Evolutionary conservation across 1,140 invertebrate genomes (phyloP).

Genomic region (Wasmannia auropunctata): DNA sequence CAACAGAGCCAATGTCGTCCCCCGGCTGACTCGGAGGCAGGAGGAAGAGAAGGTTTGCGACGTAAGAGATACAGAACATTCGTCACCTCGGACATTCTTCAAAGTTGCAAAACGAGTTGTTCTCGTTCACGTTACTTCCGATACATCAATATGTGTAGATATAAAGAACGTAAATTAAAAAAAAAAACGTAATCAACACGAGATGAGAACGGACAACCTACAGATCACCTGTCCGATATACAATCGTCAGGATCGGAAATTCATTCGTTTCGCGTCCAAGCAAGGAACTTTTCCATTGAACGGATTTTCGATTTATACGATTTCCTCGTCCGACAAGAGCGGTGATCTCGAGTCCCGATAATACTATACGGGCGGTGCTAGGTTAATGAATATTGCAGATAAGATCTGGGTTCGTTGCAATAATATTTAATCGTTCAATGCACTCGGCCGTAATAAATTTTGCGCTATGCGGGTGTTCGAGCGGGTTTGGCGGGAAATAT

Average conservation of each 20-base stretch:
- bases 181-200: background rate
- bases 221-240: constrained; percentile 10
- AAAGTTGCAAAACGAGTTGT: constrained; percentile 32
- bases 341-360: constrained; percentile 26
- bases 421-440: constrained; percentile 52
- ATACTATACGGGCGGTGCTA: constrained; percentile 22
- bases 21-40: background rate
- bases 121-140: constrained; percentile 19
- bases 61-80: constrained; percentile 31
- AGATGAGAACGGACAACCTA: background rate
- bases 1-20: constrained; percentile 6
- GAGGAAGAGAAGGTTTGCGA: background rate
- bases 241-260: constrained; percentile 14
- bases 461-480: background rate
- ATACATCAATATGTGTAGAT: background rate
- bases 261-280: background rate
- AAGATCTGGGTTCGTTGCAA: constrained; percentile 37
- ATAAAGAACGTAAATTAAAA: constrained; percentile 1
- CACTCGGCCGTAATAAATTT: constrained; percentile 38
- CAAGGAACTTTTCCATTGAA: constrained; percentile 12
- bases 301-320: constrained; percentile 27
- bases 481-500: constrained; percentile 2
- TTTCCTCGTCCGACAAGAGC: constrained; percentile 25
- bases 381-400: constrained; percentile 50
- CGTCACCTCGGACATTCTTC: background rate